Percentiles rank a stretch among this genome's conserved stretches.
phyloP scores from a whole-genome alignment of 2,113 vertebrate species.

The Pluvialis apricaria region DNA sequence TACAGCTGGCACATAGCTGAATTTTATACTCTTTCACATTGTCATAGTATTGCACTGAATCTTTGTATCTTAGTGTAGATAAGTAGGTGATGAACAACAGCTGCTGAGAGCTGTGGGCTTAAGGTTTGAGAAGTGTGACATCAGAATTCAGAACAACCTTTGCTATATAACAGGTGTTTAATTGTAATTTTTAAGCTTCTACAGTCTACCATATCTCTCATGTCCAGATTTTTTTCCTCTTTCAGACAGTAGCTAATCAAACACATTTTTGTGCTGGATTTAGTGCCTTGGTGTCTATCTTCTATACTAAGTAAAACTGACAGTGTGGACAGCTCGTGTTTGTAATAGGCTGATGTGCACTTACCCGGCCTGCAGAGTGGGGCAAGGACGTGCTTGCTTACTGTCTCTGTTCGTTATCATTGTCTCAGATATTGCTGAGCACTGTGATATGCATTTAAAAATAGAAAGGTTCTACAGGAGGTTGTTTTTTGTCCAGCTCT shows the following conservation, averaged over 20 bases:
- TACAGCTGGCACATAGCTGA: background rate
- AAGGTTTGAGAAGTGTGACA: background rate
- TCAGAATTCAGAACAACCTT: background rate
- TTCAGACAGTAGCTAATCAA: background rate
- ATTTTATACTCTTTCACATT: background rate
- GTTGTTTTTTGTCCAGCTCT: background rate
- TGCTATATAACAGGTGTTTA: background rate
- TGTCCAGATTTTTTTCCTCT: background rate
- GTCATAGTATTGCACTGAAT: background rate
- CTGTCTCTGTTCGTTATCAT: background rate
- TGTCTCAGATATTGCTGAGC: background rate
- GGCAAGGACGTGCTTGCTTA: background rate
- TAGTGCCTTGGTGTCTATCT: background rate
- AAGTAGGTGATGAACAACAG: background rate
- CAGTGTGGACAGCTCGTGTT: accelerated
- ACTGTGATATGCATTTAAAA: background rate
- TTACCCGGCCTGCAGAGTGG: background rate
- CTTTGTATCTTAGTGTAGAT: background rate
- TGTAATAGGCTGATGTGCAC: background rate
- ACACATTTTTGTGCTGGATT: background rate
- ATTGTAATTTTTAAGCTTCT: background rate
- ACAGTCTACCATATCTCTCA: background rate
- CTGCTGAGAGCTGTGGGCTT: background rate
- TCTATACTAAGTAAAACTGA: background rate
- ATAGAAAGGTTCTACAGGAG: background rate